Conservation (phyloP, 1,140 invertebrate species). For the Gryon sp. region DNA sequence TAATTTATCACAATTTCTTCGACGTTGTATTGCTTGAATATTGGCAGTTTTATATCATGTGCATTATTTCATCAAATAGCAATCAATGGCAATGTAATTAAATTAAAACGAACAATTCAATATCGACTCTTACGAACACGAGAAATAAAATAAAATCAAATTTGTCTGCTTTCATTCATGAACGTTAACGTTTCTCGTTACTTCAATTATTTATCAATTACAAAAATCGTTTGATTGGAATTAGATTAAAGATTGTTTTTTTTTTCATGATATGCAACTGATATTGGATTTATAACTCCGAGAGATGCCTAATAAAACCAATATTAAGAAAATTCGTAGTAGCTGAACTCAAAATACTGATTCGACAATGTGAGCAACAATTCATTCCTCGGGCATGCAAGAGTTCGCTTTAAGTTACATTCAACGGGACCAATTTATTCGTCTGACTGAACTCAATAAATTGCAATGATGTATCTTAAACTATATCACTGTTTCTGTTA, state of each 20-base stretch:
- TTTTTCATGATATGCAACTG: conserved; percentile 39
- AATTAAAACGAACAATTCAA: conserved; percentile 5
- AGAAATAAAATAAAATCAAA: conserved; percentile 26
- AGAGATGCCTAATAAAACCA: conserved; percentile 11
- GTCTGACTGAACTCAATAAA: conserved; percentile 67
- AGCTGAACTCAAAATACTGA: conserved; percentile 21
- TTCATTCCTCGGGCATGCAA: conserved; percentile 66
- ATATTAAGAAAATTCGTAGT: conserved; percentile 4
- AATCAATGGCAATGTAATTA: conserved; percentile 16
- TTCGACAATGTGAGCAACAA: conserved; percentile 63
- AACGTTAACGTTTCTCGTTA: no score
- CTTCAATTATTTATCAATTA: no score
- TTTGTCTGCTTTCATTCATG: no score
- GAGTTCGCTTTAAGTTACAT: conserved; percentile 64
- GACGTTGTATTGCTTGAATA: conserved; percentile 37
- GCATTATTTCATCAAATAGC: conserved; percentile 24
- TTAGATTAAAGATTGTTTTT: conserved; percentile 19
- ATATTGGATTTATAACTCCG: conserved; percentile 23
- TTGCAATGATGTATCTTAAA: conserved; percentile 66
- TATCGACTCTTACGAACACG: conserved; percentile 17
- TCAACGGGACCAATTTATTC: conserved; percentile 70
- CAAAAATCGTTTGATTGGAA: conserved; percentile 3
- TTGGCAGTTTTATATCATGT: conserved; percentile 39
- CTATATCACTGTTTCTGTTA: conserved; percentile 73
- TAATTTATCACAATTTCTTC: conserved; percentile 48